Evolutionary conservation across 2,888 invertebrate species (phyloP).

Genomic region (Phortica okadai): DNA sequence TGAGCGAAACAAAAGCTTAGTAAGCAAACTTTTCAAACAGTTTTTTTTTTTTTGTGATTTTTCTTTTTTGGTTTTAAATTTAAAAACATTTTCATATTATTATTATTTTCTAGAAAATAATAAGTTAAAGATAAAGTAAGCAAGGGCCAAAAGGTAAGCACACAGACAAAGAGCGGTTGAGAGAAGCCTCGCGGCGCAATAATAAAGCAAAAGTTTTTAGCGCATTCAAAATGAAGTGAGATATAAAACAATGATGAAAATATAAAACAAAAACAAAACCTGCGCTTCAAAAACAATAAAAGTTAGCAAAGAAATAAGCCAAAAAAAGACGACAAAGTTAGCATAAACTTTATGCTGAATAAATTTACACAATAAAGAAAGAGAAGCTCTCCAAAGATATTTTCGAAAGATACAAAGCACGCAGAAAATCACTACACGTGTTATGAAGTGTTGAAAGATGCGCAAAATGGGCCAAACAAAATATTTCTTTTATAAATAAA

Average conservation of each 20-base stretch:
- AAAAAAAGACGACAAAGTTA: neutral
- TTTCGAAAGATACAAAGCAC: neutral
- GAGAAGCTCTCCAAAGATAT: neutral
- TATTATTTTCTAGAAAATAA: slow-evolving; percentile 1
- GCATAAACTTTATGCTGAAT: slow-evolving; percentile 6
- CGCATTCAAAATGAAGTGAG: slow-evolving; percentile 1
- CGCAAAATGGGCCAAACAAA: too few species aligned
- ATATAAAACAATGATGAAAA: neutral
- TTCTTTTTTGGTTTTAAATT: neutral
- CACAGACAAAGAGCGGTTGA: neutral
- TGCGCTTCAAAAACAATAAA: slow-evolving; percentile 7
- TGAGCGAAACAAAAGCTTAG: neutral
- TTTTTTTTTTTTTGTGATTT: neutral
- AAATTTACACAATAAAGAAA: slow-evolving; percentile 6
- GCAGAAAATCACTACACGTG: neutral
- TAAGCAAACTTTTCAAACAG: neutral
- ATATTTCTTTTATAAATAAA: too few species aligned
- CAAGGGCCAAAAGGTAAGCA: neutral
- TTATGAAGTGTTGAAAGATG: too few species aligned
- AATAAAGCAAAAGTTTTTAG: neutral
- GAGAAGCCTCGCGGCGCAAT: neutral
- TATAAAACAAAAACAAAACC: slow-evolving; percentile 2
- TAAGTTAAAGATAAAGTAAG: neutral
- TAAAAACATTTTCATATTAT: neutral
- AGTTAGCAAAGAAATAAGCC: neutral